Evolutionary conservation across 2,888 invertebrate genomes (phyloP).

Genomic region (Lasioglossum lativentre): DNA sequence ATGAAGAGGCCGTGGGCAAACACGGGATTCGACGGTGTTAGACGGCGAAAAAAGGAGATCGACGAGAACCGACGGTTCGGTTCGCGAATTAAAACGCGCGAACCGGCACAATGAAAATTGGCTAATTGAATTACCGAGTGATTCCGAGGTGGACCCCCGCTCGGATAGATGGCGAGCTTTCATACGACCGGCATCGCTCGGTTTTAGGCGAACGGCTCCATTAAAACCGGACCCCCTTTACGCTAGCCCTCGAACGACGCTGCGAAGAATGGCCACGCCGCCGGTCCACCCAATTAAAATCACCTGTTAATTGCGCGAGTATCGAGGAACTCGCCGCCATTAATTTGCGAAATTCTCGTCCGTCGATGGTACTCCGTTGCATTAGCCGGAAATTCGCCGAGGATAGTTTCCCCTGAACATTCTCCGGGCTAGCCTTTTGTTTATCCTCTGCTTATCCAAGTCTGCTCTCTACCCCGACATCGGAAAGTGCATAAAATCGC

Average conservation of each 20-base stretch:
- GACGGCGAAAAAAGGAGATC: conserved; percentile 20
- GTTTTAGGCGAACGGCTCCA: conserved; percentile 33
- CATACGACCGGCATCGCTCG: conserved; percentile 15
- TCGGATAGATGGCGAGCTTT: conserved; percentile 25
- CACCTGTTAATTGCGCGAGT: conserved; percentile 54
- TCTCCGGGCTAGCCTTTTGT: background rate
- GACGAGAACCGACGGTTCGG: conserved; percentile 13
- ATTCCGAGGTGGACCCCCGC: background rate
- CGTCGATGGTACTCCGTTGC: conserved; percentile 1
- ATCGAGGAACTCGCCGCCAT: conserved; percentile 31
- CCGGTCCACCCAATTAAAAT: conserved; percentile 41
- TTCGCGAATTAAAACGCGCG: conserved; percentile 43
- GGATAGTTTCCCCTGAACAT: background rate
- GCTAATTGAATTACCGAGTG: conserved; percentile 54
- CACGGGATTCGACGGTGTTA: conserved; percentile 42
- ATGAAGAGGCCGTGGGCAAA: conserved; percentile 62
- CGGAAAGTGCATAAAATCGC: conserved; percentile 24
- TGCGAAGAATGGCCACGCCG: conserved; percentile 22
- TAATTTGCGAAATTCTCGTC: conserved; percentile 20
- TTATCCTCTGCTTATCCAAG: background rate
- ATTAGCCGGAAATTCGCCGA: conserved; percentile 5
- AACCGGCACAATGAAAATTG: conserved; percentile 54
- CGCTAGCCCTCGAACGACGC: background rate
- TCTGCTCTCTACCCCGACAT: background rate
- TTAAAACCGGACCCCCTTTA: conserved; percentile 32